Evolutionary conservation across 1,140 invertebrate species (phyloP).

Genomic region (Drosophila santomea): DNA sequence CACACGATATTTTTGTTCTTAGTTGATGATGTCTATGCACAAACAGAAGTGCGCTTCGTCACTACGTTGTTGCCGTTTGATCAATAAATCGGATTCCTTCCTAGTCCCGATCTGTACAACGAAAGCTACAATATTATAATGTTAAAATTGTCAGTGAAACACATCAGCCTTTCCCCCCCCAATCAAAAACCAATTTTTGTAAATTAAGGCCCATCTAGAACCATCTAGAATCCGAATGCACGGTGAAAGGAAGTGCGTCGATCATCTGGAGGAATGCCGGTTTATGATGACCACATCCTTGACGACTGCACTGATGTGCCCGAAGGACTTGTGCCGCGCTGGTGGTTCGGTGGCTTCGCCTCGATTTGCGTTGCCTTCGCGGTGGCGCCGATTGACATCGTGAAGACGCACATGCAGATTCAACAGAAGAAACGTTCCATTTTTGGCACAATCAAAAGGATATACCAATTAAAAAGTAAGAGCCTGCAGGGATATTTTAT

Average conservation of each 20-base stretch:
- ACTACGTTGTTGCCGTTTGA: no score
- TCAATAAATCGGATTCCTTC: no score
- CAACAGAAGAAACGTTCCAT: constrained; percentile 13
- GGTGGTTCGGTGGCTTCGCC: constrained; percentile 56
- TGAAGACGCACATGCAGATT: constrained; percentile 59
- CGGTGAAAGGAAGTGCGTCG: neutral
- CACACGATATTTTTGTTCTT: no score
- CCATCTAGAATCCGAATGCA: neutral
- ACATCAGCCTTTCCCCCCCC: constrained; percentile 1
- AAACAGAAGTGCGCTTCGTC: no score
- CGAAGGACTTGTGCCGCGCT: constrained; percentile 24
- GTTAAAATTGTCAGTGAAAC: constrained; percentile 5
- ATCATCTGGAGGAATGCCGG: constrained; percentile 5
- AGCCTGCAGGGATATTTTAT: neutral
- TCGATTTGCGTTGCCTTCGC: constrained; percentile 34
- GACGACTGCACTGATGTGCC: constrained; percentile 1
- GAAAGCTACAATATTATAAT: neutral
- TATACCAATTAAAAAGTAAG: neutral
- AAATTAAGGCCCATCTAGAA: neutral
- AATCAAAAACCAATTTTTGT: neutral
- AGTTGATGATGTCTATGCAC: no score
- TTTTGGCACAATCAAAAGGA: neutral
- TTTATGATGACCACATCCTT: neutral
- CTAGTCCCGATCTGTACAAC: neutral
- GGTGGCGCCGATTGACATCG: constrained; percentile 43